Evolutionary conservation across 2,113 vertebrate genomes (phyloP).

Genomic region (Spheniscus mendiculus): DNA sequence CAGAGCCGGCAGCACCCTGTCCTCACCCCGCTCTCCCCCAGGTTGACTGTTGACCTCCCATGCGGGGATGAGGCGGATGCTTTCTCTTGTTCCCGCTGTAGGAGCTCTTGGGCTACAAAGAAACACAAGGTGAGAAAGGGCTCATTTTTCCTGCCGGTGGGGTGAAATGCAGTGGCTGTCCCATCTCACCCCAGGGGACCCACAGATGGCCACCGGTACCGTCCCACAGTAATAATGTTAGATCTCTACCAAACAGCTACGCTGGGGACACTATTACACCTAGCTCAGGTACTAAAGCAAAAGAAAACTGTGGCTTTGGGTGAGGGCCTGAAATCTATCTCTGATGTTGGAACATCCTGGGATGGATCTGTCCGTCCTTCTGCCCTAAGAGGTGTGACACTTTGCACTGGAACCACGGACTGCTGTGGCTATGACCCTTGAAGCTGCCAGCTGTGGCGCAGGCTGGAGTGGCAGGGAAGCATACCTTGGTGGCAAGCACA

Average conservation of each 20-base stretch:
- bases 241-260: background rate
- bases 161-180: background rate
- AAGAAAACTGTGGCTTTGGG: background rate
- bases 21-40: rapidly evolving
- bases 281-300: background rate
- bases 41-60: rapidly evolving
- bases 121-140: background rate
- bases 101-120: slow-evolving; percentile 61
- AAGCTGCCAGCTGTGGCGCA: rapidly evolving
- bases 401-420: background rate
- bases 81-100: background rate
- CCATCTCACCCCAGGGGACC: rapidly evolving
- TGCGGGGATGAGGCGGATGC: rapidly evolving
- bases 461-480: background rate
- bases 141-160: background rate
- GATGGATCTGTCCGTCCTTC: background rate
- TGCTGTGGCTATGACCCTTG: background rate
- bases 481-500: background rate
- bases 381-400: background rate
- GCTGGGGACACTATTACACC: background rate
- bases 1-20: slow-evolving; percentile 26
- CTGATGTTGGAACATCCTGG: background rate
- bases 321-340: background rate
- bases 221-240: rapidly evolving
- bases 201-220: background rate